Evolutionary conservation across 2,113 vertebrate genomes (phyloP).

Genomic region (Salvelinus alpinus): DNA sequence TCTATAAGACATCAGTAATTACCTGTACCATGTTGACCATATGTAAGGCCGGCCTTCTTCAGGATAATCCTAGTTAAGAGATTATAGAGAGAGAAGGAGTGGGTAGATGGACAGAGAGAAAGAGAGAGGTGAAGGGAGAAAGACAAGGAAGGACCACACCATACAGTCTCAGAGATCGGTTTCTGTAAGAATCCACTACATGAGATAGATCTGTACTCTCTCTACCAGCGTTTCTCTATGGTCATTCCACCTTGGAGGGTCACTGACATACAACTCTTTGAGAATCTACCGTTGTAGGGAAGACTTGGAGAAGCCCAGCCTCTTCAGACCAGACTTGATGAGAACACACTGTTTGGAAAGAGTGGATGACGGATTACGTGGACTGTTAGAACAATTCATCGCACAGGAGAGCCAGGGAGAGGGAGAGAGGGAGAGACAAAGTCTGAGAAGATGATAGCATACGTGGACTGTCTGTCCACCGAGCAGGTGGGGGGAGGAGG

Average conservation of each 20-base stretch:
- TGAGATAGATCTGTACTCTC: neutral
- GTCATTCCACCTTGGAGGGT: neutral
- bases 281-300: neutral
- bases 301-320: too few species aligned
- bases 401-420: neutral
- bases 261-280: neutral
- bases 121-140: neutral
- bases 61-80: constrained; percentile 62
- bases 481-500: constrained; percentile 50
- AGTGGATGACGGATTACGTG: neutral
- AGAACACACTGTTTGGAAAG: neutral
- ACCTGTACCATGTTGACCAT: constrained; percentile 55
- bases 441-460: too few species aligned
- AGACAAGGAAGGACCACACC: neutral
- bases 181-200: neutral
- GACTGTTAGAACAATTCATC: neutral
- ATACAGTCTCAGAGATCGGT: neutral
- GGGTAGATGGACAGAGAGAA: neutral
- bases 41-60: constrained; percentile 55
- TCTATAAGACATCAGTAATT: constrained; percentile 22
- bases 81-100: constrained; percentile 45
- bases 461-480: constrained; percentile 66
- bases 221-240: neutral
- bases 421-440: constrained; percentile 1
- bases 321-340: too few species aligned